These are phyloP conservation scores for Episyrphus balteatus DNA, from an alignment of 1,140 invertebrate species.

Conservation along the genomic window DNA sequence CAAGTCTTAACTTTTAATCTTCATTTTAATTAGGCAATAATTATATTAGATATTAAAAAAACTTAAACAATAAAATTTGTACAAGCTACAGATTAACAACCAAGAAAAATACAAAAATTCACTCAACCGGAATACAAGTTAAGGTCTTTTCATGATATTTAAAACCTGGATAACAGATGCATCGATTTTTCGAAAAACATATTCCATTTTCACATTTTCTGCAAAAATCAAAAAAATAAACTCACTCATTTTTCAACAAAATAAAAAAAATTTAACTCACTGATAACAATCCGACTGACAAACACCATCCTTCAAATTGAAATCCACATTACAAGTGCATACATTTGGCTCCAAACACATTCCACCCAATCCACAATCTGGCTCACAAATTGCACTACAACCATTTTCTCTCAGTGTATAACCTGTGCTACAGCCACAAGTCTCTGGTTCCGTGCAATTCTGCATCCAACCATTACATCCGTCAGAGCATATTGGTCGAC, in stretches of 20 bases:
- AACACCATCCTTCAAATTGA: constrained; percentile 18
- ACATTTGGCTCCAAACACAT: constrained; percentile 20
- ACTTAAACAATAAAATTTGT: not conserved
- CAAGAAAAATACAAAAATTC: not conserved
- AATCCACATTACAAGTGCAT: constrained; percentile 24
- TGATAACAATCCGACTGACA: constrained; percentile 31
- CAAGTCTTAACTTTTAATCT: too few species aligned
- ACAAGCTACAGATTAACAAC: not conserved
- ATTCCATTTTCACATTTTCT: constrained; percentile 30
- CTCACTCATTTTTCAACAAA: not conserved
- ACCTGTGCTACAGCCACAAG: constrained; percentile 26
- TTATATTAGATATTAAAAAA: not conserved
- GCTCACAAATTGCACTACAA: constrained; percentile 25
- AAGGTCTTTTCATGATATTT: constrained; percentile 27
- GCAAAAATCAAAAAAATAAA: not conserved
- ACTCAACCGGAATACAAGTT: constrained; percentile 28
- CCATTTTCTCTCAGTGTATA: constrained; percentile 23
- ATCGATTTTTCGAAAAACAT: constrained; percentile 26
- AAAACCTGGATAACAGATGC: constrained; percentile 29
- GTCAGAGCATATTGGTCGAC: constrained; percentile 37
- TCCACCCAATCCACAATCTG: constrained; percentile 28
- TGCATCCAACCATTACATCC: constrained; percentile 25
- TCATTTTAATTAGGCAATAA: too few species aligned
- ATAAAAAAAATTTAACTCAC: constrained; percentile 12
- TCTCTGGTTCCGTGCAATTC: constrained; percentile 31